A percentile compares a stretch with the other conserved stretches of the same genome.
These are phyloP conservation scores for Lethenteron camtschaticum DNA, from an alignment of 2,113 vertebrate genomes.

Conservation along the genomic window DNA sequence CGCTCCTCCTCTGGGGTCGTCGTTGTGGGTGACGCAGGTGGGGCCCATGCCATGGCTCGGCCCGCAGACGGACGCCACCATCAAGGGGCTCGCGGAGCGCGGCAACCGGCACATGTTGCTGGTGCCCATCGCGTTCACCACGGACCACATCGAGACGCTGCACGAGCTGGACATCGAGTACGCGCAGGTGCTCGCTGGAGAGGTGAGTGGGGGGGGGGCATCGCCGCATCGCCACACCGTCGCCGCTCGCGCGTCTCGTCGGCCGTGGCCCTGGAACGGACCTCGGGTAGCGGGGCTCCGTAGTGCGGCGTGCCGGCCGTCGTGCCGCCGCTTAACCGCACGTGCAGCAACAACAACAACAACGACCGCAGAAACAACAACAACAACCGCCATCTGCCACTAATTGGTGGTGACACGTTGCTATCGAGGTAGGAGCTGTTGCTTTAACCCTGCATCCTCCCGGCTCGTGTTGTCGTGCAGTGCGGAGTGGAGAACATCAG, in stretches of 20 bases:
- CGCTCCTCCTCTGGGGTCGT: too few species aligned
- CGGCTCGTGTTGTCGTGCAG: constrained; percentile 22
- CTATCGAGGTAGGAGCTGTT: neutral
- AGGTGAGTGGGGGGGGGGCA: constrained; percentile 24
- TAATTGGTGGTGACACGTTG: neutral
- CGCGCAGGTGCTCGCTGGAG: constrained; percentile 45
- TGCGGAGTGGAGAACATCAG: constrained; percentile 83
- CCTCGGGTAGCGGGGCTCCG: too few species aligned
- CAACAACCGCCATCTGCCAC: neutral
- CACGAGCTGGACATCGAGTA: constrained; percentile 93
- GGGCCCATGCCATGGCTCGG: constrained; percentile 83
- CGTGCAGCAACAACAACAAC: too few species aligned
- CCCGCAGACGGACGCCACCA: constrained; percentile 65
- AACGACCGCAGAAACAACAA: too few species aligned
- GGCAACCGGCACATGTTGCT: constrained; percentile 71
- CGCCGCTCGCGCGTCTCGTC: too few species aligned
- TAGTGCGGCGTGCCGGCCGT: neutral
- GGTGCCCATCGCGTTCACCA: constrained; percentile 88
- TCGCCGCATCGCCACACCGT: too few species aligned
- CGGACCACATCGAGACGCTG: constrained; percentile 84
- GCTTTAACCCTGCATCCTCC: neutral
- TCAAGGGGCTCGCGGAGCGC: constrained; percentile 58
- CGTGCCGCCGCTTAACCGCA: neutral
- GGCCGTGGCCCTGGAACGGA: too few species aligned
- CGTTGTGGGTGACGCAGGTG: constrained; percentile 27